phyloP scores from a whole-genome alignment of 2,888 invertebrate genomes.

The Galeopsomyia nigrocyanea region DNA sequence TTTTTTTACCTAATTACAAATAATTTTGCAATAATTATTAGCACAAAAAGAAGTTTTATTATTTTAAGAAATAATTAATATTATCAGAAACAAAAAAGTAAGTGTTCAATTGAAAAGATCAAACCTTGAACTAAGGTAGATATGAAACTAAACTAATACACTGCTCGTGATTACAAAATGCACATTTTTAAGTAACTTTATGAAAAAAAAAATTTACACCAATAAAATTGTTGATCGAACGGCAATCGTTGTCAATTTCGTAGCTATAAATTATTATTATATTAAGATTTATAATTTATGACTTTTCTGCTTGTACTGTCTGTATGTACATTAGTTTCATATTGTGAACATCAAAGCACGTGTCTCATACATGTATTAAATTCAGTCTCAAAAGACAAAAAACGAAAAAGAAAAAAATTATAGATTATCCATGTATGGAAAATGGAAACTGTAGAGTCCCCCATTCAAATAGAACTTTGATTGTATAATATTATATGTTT shows the following conservation, averaged over 20 bases:
- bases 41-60: not conserved
- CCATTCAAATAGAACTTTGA: too few species aligned
- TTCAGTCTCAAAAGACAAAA: too few species aligned
- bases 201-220: not conserved
- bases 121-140: conserved; percentile 13
- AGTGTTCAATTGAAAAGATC: not conserved
- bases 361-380: too few species aligned
- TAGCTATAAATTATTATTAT: conserved; percentile 9
- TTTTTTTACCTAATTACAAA: conserved; percentile 5
- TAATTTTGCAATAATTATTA: not conserved
- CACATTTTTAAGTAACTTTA: conserved; percentile 23
- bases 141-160: conserved; percentile 10
- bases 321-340: too few species aligned
- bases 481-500: too few species aligned
- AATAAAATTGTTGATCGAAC: conserved; percentile 7
- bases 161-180: conserved; percentile 8
- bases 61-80: not conserved
- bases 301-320: too few species aligned
- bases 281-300: conserved; percentile 13
- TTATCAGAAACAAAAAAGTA: too few species aligned
- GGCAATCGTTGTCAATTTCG: conserved; percentile 30
- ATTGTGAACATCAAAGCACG: too few species aligned
- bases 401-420: too few species aligned
- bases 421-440: too few species aligned
- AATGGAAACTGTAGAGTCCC: too few species aligned